These are phyloP conservation scores for Dipodomys spectabilis DNA, from an alignment of 2,113 vertebrate genomes.

Conservation along the genomic window DNA sequence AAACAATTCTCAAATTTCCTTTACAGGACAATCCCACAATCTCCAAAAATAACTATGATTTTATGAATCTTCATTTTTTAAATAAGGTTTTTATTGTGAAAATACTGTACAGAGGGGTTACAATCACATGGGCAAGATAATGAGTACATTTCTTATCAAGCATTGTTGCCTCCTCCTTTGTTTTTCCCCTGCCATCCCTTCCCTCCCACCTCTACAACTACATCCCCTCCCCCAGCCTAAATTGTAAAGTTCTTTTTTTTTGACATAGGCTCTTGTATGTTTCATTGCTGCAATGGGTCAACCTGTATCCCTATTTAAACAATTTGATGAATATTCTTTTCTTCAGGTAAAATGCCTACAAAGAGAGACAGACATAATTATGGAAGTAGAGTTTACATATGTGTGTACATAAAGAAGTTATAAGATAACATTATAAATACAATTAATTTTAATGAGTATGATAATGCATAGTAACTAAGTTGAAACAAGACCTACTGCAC, in stretches of 20 bases:
- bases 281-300: too few species aligned
- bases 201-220: too few species aligned
- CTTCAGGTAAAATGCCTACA: slow-evolving; percentile 19
- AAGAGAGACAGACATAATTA: neutral
- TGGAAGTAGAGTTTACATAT: neutral
- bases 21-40: neutral
- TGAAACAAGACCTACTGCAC: neutral
- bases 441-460: neutral
- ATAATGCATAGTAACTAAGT: neutral
- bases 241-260: too few species aligned
- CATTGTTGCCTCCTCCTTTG: too few species aligned
- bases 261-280: too few species aligned
- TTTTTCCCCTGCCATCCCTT: too few species aligned
- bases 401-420: slow-evolving; percentile 2
- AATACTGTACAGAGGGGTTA: too few species aligned
- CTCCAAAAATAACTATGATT: slow-evolving; percentile 3
- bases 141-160: too few species aligned
- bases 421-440: neutral
- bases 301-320: too few species aligned
- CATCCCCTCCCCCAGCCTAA: too few species aligned
- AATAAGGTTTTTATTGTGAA: too few species aligned
- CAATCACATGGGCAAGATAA: too few species aligned
- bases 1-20: neutral
- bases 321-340: neutral
- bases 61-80: neutral